Percentiles rank a stretch among this genome's conserved stretches.
phyloP scores from a whole-genome alignment of 2,797 vertebrate genomes.

The Brotogeris chrysoptera region DNA sequence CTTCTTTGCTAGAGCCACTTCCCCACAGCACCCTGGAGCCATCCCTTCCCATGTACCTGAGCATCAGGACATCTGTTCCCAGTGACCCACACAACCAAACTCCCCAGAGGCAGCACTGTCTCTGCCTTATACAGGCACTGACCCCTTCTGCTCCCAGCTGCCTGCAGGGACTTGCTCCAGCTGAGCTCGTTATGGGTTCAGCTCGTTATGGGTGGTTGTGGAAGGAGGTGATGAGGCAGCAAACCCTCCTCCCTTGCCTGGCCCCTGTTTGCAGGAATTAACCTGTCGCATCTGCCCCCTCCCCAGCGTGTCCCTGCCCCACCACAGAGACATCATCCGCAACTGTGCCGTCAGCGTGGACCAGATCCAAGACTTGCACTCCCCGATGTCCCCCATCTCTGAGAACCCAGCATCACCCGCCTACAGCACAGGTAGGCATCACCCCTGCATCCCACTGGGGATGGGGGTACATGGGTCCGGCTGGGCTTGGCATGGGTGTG shows the following conservation, averaged over 20 bases:
- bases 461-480: neutral
- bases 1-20: neutral
- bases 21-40: neutral
- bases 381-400: slow-evolving; percentile 89
- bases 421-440: slow-evolving; percentile 86
- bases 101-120: neutral
- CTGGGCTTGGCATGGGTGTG: neutral
- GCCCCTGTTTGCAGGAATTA: neutral
- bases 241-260: neutral
- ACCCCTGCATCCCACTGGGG: accelerated
- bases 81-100: neutral
- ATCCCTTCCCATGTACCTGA: neutral
- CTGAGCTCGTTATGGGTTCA: neutral
- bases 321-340: slow-evolving; percentile 93
- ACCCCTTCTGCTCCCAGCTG: neutral
- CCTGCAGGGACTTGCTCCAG: neutral
- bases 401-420: slow-evolving; percentile 88
- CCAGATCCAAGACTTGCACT: slow-evolving; percentile 95
- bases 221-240: neutral
- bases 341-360: slow-evolving; percentile 97
- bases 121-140: neutral
- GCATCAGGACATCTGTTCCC: neutral
- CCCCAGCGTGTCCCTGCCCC: slow-evolving; percentile 86
- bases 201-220: neutral
- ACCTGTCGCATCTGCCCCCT: neutral